phyloP scores from a whole-genome alignment of 2,113 vertebrate genomes.

The Cephalopterus ornatus region DNA sequence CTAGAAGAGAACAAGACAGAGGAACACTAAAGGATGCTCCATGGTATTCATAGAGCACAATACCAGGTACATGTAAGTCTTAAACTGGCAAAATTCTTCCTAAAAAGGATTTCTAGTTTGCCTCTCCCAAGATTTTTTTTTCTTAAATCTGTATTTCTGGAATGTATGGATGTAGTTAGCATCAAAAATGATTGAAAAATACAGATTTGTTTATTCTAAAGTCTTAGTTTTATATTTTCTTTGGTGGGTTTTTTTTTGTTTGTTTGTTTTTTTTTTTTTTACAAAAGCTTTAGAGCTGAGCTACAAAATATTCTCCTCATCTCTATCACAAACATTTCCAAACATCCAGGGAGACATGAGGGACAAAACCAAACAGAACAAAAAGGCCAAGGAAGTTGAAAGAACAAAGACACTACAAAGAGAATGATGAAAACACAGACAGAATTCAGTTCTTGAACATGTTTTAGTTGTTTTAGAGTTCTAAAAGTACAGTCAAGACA shows the following conservation, averaged over 20 bases:
- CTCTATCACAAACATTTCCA: neutral
- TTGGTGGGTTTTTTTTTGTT: neutral
- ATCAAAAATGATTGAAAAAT: neutral
- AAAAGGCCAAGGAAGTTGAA: neutral
- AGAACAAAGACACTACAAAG: neutral
- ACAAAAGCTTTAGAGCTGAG: neutral
- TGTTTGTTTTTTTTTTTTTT: neutral
- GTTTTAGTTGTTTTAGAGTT: neutral
- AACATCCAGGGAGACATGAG: neutral
- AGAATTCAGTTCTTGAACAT: neutral
- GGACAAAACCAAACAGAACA: neutral
- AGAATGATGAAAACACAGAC: neutral
- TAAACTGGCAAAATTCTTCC: neutral
- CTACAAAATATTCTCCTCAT: neutral
- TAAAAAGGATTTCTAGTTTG: neutral
- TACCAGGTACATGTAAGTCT: accelerated
- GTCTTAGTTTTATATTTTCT: neutral
- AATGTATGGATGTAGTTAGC: neutral
- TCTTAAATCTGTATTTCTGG: neutral
- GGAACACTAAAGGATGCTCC: neutral
- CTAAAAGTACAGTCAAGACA: neutral
- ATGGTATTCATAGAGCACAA: neutral
- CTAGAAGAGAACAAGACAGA: neutral
- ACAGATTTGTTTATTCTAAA: neutral
- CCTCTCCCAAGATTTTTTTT: neutral